Conservation (phyloP, 2,888 invertebrate genomes). For the Tinea semifulvella region DNA sequence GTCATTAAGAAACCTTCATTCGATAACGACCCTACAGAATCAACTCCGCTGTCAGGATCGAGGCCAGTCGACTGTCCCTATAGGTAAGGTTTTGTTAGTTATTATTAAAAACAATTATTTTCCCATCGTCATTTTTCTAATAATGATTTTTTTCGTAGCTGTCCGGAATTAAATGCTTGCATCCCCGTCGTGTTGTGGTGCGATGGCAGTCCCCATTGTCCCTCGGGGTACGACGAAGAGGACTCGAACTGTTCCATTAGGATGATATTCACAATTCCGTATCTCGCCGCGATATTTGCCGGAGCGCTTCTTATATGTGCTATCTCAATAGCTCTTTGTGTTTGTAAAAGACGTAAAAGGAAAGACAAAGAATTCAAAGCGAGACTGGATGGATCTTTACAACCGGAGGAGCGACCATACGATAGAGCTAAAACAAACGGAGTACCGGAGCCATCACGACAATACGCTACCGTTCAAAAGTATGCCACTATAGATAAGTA, state of each 20-base stretch:
- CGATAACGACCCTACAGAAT: slow-evolving; percentile 56
- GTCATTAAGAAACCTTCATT: slow-evolving; percentile 72
- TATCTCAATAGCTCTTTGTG: slow-evolving; percentile 67
- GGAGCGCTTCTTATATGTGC: slow-evolving; percentile 68
- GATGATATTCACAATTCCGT: slow-evolving; percentile 72
- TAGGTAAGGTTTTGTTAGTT: slow-evolving; percentile 53
- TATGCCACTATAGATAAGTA: slow-evolving; percentile 65
- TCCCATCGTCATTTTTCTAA: neutral
- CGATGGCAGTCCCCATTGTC: slow-evolving; percentile 81
- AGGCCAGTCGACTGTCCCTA: slow-evolving; percentile 72
- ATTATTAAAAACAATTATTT: neutral
- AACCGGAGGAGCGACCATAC: slow-evolving; percentile 67
- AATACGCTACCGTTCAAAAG: slow-evolving; percentile 61
- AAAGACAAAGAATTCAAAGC: slow-evolving; percentile 70
- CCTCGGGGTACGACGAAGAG: slow-evolving; percentile 83
- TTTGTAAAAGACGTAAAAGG: slow-evolving; percentile 67
- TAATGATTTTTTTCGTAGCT: slow-evolving; percentile 54
- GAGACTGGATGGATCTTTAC: slow-evolving; percentile 65
- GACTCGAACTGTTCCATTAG: slow-evolving; percentile 78
- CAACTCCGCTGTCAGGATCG: slow-evolving; percentile 58
- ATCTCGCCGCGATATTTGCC: slow-evolving; percentile 72
- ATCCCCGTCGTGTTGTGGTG: slow-evolving; percentile 83
- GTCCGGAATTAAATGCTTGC: slow-evolving; percentile 83
- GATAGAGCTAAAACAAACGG: slow-evolving; percentile 66
- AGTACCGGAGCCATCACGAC: slow-evolving; percentile 45